Conservation (phyloP, 2,797 vertebrate genomes). For the Propithecus perrieri region DNA sequence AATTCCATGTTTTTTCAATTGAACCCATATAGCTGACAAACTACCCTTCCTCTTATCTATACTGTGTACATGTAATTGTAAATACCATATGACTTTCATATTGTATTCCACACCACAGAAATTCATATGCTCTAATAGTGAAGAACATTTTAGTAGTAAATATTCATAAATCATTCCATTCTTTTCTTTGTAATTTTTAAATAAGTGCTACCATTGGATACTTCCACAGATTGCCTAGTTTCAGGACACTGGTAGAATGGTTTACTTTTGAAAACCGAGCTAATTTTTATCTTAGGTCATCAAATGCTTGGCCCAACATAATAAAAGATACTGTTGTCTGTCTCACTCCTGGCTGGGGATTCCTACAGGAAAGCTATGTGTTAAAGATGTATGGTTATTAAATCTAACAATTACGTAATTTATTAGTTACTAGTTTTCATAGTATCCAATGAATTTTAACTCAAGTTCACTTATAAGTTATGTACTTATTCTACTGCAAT, state of each 20-base stretch:
- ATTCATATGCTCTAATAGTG: neutral
- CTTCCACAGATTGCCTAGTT: neutral
- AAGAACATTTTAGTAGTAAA: neutral
- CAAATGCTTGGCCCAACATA: neutral
- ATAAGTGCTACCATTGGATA: neutral
- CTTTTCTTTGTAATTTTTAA: neutral
- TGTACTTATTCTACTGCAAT: neutral
- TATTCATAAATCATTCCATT: neutral
- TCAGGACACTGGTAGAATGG: neutral
- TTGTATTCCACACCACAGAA: neutral
- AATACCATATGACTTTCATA: neutral
- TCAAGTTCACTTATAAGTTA: neutral
- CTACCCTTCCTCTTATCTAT: neutral
- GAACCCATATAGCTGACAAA: neutral
- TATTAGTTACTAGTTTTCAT: neutral
- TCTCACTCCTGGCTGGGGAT: rapidly evolving
- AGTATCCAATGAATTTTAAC: neutral
- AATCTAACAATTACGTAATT: neutral
- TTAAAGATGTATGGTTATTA: neutral
- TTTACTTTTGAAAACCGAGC: neutral
- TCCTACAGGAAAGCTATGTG: neutral
- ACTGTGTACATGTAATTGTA: neutral
- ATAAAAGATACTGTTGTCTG: neutral
- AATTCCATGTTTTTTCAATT: neutral
- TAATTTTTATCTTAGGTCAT: neutral